These are phyloP conservation scores for Aleiodes alternator DNA, from an alignment of 2,888 invertebrate genomes.

Conservation along the genomic window DNA sequence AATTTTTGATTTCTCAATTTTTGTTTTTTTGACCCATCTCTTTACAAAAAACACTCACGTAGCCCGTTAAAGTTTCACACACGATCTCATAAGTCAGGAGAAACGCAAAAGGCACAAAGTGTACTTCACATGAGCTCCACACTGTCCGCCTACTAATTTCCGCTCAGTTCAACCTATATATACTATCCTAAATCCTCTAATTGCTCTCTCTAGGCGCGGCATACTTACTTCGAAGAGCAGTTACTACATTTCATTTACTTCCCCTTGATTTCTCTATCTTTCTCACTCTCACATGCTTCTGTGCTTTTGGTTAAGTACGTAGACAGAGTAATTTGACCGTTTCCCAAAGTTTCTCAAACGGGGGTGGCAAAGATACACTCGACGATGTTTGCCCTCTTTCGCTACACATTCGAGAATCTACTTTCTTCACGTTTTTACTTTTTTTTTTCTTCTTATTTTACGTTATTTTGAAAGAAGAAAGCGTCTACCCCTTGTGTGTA, in stretches of 20 bases:
- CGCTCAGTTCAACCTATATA: conserved; percentile 37
- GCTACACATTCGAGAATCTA: conserved; percentile 16
- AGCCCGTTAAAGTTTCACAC: conserved; percentile 11
- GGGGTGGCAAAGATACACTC: conserved; percentile 34
- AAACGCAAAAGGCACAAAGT: conserved; percentile 31
- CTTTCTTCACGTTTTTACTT: conserved; percentile 12
- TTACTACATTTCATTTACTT: conserved; percentile 46
- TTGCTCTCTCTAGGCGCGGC: conserved; percentile 51
- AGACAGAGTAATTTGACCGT: conserved; percentile 43
- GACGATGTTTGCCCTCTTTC: conserved; percentile 32
- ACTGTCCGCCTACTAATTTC: conserved; percentile 59
- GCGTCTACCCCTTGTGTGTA: conserved; percentile 29
- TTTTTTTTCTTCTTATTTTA: background rate
- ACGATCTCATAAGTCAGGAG: conserved; percentile 35
- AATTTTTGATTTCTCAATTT: background rate
- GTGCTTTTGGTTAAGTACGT: conserved; percentile 39
- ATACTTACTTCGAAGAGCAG: conserved; percentile 45
- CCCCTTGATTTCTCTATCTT: conserved; percentile 26
- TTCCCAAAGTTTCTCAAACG: conserved; percentile 32
- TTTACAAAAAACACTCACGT: conserved; percentile 13
- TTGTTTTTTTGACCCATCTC: background rate
- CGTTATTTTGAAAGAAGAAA: conserved; percentile 11
- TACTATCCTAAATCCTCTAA: conserved; percentile 55
- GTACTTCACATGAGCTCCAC: conserved; percentile 40
- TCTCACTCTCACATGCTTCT: background rate